Evolutionary conservation across 2,888 invertebrate genomes (phyloP).

Genomic region (Oscheius sp.): DNA sequence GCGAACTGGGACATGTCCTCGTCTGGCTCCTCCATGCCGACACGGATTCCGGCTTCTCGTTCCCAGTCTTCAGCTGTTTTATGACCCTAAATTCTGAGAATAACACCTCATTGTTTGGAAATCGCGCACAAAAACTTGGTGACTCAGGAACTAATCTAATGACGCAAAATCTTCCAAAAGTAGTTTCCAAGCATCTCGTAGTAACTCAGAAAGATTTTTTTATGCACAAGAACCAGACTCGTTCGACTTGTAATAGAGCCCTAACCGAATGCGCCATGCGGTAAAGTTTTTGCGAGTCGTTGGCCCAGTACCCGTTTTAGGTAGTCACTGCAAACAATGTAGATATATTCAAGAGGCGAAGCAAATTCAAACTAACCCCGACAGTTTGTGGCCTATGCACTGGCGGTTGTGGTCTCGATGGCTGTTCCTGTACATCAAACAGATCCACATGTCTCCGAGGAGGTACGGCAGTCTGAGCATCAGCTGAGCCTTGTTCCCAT

Average conservation of each 20-base stretch:
- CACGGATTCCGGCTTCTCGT: slow-evolving; percentile 50
- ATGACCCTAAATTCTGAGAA: not conserved
- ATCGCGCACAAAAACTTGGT: not conserved
- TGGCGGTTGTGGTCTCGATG: not conserved
- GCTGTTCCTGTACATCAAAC: not conserved
- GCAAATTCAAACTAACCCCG: not conserved
- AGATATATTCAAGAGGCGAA: no score
- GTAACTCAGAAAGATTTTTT: no score
- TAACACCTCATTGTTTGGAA: not conserved
- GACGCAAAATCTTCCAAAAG: not conserved
- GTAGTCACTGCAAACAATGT: no score
- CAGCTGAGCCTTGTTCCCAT: slow-evolving; percentile 15
- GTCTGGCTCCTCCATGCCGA: slow-evolving; percentile 42
- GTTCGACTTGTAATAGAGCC: no score
- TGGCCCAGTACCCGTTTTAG: no score
- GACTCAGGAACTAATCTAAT: not conserved
- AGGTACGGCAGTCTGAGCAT: not conserved
- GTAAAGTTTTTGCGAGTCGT: no score
- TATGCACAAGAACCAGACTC: no score
- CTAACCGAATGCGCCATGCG: no score
- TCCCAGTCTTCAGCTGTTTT: slow-evolving; percentile 49
- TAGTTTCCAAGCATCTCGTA: no score
- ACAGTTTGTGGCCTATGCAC: not conserved
- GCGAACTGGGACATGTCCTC: slow-evolving; percentile 54
- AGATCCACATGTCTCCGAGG: not conserved